Evolutionary conservation across 2,797 vertebrate genomes (phyloP).

Genomic region (Crypturellus tataupa): DNA sequence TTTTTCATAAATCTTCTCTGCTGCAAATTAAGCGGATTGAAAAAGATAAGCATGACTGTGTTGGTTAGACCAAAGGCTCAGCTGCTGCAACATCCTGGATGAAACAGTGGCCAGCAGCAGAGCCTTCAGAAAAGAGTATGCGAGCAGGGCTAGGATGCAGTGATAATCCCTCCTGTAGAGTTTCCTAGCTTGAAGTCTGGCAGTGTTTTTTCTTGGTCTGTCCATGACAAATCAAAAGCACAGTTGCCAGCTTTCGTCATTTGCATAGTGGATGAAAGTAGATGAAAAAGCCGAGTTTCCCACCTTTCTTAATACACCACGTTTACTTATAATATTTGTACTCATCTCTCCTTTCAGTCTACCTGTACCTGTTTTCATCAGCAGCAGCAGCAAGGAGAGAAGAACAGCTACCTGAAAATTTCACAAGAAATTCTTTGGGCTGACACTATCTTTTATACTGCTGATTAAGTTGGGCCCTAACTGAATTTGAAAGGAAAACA

Average conservation of each 20-base stretch:
- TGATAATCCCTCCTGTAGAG: not conserved
- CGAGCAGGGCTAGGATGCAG: not conserved
- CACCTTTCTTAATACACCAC: not conserved
- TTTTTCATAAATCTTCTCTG: conserved; percentile 18
- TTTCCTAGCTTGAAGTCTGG: not conserved
- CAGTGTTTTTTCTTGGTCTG: not conserved
- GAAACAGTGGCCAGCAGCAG: not conserved
- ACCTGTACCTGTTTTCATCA: not conserved
- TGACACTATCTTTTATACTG: not conserved
- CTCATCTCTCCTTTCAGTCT: not conserved
- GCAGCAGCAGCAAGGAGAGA: not conserved
- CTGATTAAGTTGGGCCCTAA: not conserved
- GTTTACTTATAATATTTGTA: not conserved
- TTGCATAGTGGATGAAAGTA: not conserved
- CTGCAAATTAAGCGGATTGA: conserved; percentile 19
- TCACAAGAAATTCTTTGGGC: not conserved
- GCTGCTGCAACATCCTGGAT: not conserved
- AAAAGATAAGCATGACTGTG: not conserved
- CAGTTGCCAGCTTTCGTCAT: not conserved
- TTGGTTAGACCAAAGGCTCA: not conserved
- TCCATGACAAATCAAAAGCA: not conserved
- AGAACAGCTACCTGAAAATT: not conserved
- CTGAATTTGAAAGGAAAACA: not conserved
- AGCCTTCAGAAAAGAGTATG: not conserved
- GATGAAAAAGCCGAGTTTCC: not conserved